Evolutionary conservation across 2,888 invertebrate genomes (phyloP).

Genomic region (Lasioglossum figueresi): DNA sequence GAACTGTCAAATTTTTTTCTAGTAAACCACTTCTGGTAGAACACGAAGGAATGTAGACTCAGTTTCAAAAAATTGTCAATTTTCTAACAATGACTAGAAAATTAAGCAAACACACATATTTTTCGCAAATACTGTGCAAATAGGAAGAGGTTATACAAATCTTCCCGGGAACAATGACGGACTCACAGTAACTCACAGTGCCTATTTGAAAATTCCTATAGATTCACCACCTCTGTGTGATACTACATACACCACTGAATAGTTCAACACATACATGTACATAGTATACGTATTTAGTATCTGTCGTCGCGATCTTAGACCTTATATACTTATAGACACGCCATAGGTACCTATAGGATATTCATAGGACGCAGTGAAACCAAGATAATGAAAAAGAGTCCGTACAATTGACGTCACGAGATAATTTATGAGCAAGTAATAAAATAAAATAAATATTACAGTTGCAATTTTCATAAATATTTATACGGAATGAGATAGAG

Average conservation of each 20-base stretch:
- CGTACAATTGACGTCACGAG: too few relatives aligned
- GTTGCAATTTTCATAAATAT: too few relatives aligned
- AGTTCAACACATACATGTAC: background rate
- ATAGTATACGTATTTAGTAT: background rate
- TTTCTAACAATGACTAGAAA: constrained; percentile 6
- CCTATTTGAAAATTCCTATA: constrained; percentile 17
- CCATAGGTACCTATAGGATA: too few relatives aligned
- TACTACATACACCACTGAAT: background rate
- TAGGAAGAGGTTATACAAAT: constrained; percentile 69
- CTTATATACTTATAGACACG: too few relatives aligned
- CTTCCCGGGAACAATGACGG: constrained; percentile 65
- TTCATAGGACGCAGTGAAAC: too few relatives aligned
- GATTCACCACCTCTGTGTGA: background rate
- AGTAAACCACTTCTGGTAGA: background rate
- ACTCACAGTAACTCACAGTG: constrained; percentile 33
- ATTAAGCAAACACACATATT: constrained; percentile 30
- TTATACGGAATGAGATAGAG: too few relatives aligned
- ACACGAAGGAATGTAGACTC: background rate
- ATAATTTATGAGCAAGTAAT: too few relatives aligned
- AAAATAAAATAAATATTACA: too few relatives aligned
- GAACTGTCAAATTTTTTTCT: constrained; percentile 36
- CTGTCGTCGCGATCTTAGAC: background rate
- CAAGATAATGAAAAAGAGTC: too few relatives aligned
- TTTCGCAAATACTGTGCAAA: constrained; percentile 44
- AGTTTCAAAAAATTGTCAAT: constrained; percentile 9